phyloP scores from a whole-genome alignment of 2,113 vertebrate species.

The Scolopax mira region DNA sequence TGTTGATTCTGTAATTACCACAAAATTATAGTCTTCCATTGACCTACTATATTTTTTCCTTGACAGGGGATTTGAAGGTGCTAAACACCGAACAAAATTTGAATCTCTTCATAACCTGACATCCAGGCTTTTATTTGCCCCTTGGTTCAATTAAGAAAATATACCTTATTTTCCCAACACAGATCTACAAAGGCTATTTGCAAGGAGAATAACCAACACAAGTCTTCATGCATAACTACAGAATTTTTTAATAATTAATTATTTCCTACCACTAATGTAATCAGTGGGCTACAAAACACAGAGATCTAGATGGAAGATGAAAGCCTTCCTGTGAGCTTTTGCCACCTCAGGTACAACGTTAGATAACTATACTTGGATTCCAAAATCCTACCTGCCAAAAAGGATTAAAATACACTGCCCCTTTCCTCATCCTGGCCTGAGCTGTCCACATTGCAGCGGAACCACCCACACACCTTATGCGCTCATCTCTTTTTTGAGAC shows the following conservation, averaged over 20 bases:
- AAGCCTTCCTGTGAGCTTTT: neutral
- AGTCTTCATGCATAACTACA: neutral
- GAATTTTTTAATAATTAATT: neutral
- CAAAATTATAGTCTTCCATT: neutral
- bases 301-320: neutral
- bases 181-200: neutral
- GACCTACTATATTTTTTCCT: neutral
- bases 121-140: neutral
- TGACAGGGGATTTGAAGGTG: neutral
- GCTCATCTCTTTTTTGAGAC: neutral
- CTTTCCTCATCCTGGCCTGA: conserved; percentile 26
- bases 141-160: neutral
- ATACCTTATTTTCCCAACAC: neutral
- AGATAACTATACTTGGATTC: neutral
- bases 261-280: neutral
- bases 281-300: neutral
- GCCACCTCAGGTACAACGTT: neutral
- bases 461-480: conserved; percentile 31
- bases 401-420: neutral
- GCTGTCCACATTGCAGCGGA: neutral
- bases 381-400: neutral
- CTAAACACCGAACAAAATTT: neutral
- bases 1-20: neutral
- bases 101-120: neutral
- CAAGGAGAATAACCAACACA: neutral